Evolutionary conservation across 2,888 invertebrate genomes (phyloP).

Genomic region (Leptinotarsa rubiginosa): DNA sequence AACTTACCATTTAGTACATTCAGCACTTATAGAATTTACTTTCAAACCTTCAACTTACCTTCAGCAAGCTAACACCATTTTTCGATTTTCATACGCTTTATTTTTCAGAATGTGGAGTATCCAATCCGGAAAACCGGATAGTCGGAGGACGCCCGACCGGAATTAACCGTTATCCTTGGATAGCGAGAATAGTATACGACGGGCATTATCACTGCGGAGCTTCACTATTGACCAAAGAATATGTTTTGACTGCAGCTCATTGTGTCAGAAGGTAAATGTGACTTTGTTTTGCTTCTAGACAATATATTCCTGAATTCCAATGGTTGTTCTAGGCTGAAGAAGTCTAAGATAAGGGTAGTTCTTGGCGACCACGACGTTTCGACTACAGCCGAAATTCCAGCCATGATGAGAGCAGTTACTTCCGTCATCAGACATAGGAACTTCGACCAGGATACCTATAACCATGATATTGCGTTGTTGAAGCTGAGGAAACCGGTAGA

Average conservation of each 20-base stretch:
- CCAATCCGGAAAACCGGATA: constrained; percentile 88
- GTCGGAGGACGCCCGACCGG: constrained; percentile 87
- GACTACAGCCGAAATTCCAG: constrained; percentile 80
- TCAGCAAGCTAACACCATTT: constrained; percentile 15
- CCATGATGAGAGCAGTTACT: constrained; percentile 85
- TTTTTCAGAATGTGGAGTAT: constrained; percentile 80
- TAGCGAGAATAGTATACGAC: constrained; percentile 87
- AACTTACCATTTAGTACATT: not conserved
- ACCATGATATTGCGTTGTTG: constrained; percentile 86
- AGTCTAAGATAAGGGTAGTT: constrained; percentile 84
- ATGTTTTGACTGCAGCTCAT: constrained; percentile 89
- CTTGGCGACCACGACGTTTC: constrained; percentile 89
- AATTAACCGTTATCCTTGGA: constrained; percentile 88
- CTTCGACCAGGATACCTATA: constrained; percentile 87
- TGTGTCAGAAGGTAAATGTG: constrained; percentile 78
- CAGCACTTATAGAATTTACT: not conserved
- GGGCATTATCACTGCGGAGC: constrained; percentile 91
- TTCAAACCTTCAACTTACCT: not conserved
- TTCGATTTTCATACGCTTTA: constrained; percentile 32
- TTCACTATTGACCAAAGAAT: constrained; percentile 84
- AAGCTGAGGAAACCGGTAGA: constrained; percentile 81
- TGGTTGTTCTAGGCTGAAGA: constrained; percentile 73
- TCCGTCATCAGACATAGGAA: constrained; percentile 83
- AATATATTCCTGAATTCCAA: not conserved
- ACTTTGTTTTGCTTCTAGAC: too few species aligned